Percentiles rank a stretch among this genome's conserved stretches.
phyloP scores from a whole-genome alignment of 2,113 vertebrate genomes.

The Hiodon tergisus region DNA sequence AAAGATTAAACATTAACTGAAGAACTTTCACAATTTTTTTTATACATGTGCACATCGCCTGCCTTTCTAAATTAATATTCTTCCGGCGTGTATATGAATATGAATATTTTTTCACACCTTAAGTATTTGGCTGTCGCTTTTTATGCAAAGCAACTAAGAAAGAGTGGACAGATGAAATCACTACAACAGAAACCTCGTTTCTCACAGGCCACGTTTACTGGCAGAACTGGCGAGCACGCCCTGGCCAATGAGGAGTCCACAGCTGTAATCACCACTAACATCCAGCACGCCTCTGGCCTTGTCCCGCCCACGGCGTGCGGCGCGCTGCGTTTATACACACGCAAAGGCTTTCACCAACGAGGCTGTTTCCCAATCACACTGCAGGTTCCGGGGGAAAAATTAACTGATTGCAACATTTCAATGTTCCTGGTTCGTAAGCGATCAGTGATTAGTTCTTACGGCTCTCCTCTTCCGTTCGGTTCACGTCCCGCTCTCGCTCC shows the following conservation, averaged over 20 bases:
- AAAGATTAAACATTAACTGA: constrained; percentile 44
- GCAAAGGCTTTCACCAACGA: background rate
- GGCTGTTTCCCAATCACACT: background rate
- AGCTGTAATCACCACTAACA: constrained; percentile 7
- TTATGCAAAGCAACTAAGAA: constrained; percentile 18
- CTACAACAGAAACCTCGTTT: background rate
- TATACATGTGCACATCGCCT: background rate
- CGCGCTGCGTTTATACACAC: background rate
- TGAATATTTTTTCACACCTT: constrained; percentile 13
- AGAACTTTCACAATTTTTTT: constrained; percentile 49
- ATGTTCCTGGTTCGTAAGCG: too few relatives aligned
- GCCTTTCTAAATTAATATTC: background rate
- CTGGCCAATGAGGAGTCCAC: background rate
- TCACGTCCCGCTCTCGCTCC: constrained; percentile 49
- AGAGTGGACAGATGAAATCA: background rate
- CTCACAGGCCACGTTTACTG: background rate
- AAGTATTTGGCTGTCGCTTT: constrained; percentile 18
- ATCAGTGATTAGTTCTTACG: too few relatives aligned
- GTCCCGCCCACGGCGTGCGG: too few relatives aligned
- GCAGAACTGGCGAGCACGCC: constrained; percentile 3
- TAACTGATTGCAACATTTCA: background rate
- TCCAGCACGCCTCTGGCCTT: background rate
- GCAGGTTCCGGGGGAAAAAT: background rate
- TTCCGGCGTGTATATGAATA: background rate
- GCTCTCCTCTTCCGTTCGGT: background rate